Conservation (phyloP, 1,140 invertebrate genomes). For the Lordiphosa collinella region DNA sequence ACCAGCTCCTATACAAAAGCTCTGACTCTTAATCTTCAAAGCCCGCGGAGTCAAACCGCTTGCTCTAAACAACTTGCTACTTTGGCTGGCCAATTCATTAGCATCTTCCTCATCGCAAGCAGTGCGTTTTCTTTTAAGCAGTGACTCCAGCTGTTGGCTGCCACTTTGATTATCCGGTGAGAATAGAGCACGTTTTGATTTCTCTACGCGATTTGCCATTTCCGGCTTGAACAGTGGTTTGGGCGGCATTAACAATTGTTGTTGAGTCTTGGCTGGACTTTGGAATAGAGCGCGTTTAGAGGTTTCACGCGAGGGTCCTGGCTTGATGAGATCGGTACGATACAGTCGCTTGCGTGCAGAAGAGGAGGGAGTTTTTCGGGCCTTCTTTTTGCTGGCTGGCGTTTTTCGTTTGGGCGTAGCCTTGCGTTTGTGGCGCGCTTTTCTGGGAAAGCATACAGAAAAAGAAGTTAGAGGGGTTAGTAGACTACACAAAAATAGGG, state of each 20-base stretch:
- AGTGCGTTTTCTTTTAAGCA: conserved; percentile 66
- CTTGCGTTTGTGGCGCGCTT: conserved; percentile 64
- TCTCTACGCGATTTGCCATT: conserved; percentile 74
- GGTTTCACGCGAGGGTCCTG: conserved; percentile 67
- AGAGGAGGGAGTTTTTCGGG: conserved; percentile 79
- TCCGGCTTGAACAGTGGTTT: conserved; percentile 69
- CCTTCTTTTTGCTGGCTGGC: conserved; percentile 76
- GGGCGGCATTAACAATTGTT: conserved; percentile 47
- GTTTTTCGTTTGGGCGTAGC: conserved; percentile 74
- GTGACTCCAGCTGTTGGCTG: conserved; percentile 57
- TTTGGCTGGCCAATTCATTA: conserved; percentile 61
- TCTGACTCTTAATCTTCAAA: conserved; percentile 76
- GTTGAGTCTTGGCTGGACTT: conserved; percentile 80
- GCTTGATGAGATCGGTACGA: conserved; percentile 66
- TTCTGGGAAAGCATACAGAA: conserved; percentile 46
- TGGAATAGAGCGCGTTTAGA: conserved; percentile 83
- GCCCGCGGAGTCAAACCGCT: conserved; percentile 66
- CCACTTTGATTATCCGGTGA: conserved; percentile 58
- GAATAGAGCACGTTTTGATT: conserved; percentile 82
- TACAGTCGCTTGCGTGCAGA: conserved; percentile 79
- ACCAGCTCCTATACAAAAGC: conserved; percentile 78
- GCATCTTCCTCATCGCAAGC: conserved; percentile 58
- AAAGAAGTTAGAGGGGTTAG: background rate
- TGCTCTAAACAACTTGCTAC: conserved; percentile 55
- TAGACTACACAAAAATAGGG: too few relatives aligned